A percentile compares a stretch with the other conserved stretches of the same genome.
These are phyloP conservation scores for Chesias legatella DNA, from an alignment of 2,888 invertebrate species.

Conservation along the genomic window DNA sequence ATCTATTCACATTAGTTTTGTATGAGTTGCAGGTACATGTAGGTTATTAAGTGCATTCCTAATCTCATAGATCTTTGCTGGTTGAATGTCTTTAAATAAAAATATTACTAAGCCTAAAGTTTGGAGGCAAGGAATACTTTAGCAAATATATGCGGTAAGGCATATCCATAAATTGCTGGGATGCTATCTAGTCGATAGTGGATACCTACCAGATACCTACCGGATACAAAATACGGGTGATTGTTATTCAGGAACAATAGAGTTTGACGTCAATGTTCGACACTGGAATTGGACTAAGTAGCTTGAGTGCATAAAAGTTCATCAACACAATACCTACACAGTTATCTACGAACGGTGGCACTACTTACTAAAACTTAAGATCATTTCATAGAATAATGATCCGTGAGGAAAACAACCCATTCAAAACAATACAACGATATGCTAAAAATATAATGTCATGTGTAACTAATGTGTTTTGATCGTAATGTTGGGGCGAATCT, in stretches of 20 bases:
- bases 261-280: conserved; percentile 43
- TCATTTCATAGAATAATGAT: conserved; percentile 4
- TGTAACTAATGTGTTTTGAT: neutral
- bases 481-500: no score
- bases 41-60: no score
- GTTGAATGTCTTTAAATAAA: no score
- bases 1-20: no score
- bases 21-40: no score
- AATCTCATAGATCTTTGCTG: no score
- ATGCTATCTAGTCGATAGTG: conserved; percentile 24
- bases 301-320: conserved; percentile 12
- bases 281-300: conserved; percentile 38
- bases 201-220: conserved; percentile 6
- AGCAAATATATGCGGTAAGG: neutral
- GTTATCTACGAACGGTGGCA: conserved; percentile 4
- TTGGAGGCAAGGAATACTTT: no score
- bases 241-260: conserved; percentile 43
- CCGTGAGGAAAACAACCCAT: neutral
- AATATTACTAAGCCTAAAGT: no score
- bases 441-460: neutral
- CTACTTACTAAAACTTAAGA: conserved; percentile 1
- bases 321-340: conserved; percentile 12
- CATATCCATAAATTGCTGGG: conserved; percentile 6
- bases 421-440: neutral
- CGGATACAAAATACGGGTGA: conserved; percentile 41